A percentile compares a stretch with the other conserved stretches of the same genome.
Conservation (phyloP, 2,113 vertebrate species). For the Phalacrocorax aristotelis region DNA sequence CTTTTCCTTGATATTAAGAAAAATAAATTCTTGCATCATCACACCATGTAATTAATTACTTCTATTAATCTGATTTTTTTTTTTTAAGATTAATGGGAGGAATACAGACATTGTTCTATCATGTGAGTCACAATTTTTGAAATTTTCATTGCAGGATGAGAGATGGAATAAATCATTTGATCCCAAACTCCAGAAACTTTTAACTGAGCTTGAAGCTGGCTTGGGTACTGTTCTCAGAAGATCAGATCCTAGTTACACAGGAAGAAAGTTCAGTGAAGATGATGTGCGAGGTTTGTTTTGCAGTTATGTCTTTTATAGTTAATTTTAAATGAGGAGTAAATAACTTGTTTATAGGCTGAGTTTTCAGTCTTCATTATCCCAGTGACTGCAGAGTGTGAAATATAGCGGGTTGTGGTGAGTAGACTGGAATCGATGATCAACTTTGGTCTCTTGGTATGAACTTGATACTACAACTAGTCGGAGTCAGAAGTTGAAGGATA, state of each 20-base stretch:
- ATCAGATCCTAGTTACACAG: slow-evolving; percentile 73
- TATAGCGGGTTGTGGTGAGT: not conserved
- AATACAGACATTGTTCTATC: not conserved
- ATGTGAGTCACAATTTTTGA: not conserved
- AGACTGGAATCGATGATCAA: not conserved
- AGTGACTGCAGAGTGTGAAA: not conserved
- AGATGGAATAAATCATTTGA: slow-evolving; percentile 89
- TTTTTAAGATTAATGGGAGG: not conserved
- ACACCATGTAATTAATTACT: not conserved
- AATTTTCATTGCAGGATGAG: slow-evolving; percentile 82
- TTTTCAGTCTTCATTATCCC: not conserved
- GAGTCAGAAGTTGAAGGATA: not conserved
- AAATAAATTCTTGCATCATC: not conserved
- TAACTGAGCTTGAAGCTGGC: slow-evolving; percentile 90
- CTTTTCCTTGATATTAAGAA: not conserved
- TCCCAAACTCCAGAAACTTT: slow-evolving; percentile 90
- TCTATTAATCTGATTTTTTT: not conserved
- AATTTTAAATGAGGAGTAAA: not conserved
- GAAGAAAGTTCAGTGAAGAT: slow-evolving; percentile 78
- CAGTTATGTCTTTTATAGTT: not conserved
- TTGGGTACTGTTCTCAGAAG: slow-evolving; percentile 86
- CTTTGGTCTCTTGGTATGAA: not conserved
- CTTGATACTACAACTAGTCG: not conserved
- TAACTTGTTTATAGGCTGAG: not conserved
- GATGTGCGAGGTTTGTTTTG: slow-evolving; percentile 80